Percentiles rank a stretch among this genome's conserved stretches.
phyloP scores from a whole-genome alignment of 2,797 vertebrate species.

The Eleutherodactylus coqui region DNA sequence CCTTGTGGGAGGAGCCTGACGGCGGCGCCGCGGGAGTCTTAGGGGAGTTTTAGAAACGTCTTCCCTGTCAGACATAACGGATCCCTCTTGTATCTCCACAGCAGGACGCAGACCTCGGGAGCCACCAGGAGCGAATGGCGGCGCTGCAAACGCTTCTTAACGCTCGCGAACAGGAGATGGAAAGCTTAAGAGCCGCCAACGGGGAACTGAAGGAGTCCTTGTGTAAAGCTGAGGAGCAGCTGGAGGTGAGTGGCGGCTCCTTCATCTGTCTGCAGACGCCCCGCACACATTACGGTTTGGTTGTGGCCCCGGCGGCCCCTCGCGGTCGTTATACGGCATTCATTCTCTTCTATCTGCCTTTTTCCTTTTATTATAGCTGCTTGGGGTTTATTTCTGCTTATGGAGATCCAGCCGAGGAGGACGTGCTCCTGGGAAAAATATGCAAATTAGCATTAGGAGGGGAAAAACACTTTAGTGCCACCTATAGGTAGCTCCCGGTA shows the following conservation, averaged over 20 bases:
- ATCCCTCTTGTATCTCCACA: conserved; percentile 60
- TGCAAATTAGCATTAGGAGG: no score
- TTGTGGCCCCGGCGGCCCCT: neutral
- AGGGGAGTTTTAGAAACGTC: conserved; percentile 11
- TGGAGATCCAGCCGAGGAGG: no score
- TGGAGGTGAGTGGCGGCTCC: conserved; percentile 68
- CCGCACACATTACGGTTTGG: neutral
- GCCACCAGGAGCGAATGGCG: conserved; percentile 67
- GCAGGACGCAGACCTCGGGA: conserved; percentile 70
- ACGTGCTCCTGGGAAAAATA: no score
- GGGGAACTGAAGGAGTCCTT: conserved; percentile 71
- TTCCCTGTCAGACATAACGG: neutral
- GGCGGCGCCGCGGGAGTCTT: no score
- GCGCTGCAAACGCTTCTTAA: conserved; percentile 67
- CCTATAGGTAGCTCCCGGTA: no score
- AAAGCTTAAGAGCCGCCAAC: conserved; percentile 70
- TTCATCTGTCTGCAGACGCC: neutral
- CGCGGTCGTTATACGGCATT: neutral
- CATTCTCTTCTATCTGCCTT: no score
- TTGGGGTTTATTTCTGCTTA: no score
- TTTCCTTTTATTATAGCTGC: no score
- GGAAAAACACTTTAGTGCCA: no score
- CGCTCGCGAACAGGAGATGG: conserved; percentile 70
- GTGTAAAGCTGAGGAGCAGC: conserved; percentile 65
- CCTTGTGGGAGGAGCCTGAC: no score